Base-by-base conservation (phyloP, 1,140 invertebrate genomes). In the Meloidogyne floridensis region DNA sequence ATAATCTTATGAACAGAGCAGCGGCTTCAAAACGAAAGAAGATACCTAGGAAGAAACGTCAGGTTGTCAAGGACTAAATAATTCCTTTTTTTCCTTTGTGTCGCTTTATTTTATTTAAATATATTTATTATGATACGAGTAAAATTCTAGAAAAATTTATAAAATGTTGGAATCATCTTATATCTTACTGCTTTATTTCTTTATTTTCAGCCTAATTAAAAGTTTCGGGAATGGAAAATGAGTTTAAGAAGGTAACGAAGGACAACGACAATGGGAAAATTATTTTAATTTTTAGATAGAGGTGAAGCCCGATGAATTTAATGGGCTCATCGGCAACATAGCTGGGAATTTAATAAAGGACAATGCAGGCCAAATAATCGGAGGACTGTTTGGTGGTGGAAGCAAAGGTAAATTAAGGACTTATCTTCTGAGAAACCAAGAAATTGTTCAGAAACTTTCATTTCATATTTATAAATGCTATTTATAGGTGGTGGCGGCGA, bases 251-350 rank as follows among this genome's bases (percentile, higher is more conserved):
- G 59, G 59, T 65, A 65, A 7, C 13, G 47, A 47, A 1, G 47
- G 47, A 7, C 7, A 32, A 32, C 32, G 2, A 32, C 0, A 32
- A 47, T 47, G 47, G 47, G 47, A 47, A 5, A 47, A 47, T 47
- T 47, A 47, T 47, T 47, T 47, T 6, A 47, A 47, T 47, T 47
- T 4, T 47, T 53, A 88, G 87, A 86, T 89, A 11, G 86, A 90
- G 73, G 53, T 89, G 51, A 76, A 88, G 71, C 86, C 80, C 5
- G 84, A 89, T 59, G 83, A 89, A 69, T 89, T 89, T 82, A 89
- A 85, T 81, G 88, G 88, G n/a, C 77, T 89, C 2, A 89, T 89
- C 71, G 89, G 88, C 9, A 90, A 83, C 75, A 81, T 89, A 73
- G 89, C 87, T 56, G 89, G 89, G 7, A 82, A 88, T 71, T 83